Evolutionary conservation across 2,888 invertebrate species (phyloP).

Genomic region (Metallyticus violacea): DNA sequence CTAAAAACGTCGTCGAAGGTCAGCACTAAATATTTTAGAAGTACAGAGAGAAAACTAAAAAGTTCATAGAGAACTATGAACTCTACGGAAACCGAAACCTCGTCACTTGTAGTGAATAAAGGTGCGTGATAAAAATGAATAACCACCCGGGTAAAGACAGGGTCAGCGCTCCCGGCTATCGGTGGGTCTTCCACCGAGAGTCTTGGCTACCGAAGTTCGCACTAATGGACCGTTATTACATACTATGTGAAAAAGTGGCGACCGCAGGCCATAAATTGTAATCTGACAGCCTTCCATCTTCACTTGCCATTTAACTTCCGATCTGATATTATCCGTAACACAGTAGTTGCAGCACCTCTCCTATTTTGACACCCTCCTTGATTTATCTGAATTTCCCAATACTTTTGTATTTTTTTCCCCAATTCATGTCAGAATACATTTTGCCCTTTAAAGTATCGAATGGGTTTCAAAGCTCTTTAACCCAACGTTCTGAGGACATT

Average conservation of each 20-base stretch:
- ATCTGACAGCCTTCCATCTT: neutral
- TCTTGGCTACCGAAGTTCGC: neutral
- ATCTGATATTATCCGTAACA: neutral
- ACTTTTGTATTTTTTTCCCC: neutral
- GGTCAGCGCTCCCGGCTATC: neutral
- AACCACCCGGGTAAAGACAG: neutral
- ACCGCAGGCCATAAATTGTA: neutral
- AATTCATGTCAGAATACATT: no score
- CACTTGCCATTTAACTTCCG: neutral
- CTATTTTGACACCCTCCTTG: neutral
- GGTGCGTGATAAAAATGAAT: neutral
- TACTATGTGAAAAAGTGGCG: neutral
- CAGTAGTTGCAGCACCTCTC: neutral
- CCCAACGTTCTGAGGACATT: no score
- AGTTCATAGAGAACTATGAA: no score
- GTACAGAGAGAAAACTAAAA: no score
- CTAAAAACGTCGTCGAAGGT: no score
- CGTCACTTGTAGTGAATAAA: neutral
- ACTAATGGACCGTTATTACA: conserved; percentile 12
- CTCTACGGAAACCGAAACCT: neutral
- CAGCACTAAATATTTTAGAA: no score
- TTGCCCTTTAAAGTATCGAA: no score
- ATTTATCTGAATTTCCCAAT: neutral
- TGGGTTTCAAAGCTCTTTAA: no score
- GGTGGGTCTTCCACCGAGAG: neutral